A percentile compares a stretch with the other conserved stretches of the same genome.
These are phyloP conservation scores for Aeoliscus strigatus DNA, from an alignment of 2,797 vertebrate genomes.

Conservation along the genomic window DNA sequence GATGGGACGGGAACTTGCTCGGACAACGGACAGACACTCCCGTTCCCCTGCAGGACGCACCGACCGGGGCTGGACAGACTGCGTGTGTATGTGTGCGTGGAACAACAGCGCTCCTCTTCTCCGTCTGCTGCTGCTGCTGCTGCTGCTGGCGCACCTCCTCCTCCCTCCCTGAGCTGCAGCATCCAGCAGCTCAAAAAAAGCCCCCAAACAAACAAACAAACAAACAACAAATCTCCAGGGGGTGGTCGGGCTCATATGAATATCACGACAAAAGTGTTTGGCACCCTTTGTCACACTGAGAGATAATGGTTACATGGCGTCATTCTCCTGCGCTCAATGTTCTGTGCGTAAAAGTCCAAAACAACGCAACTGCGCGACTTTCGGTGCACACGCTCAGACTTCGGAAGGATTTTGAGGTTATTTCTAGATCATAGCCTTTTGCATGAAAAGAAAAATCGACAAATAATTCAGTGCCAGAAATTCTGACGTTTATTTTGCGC, in stretches of 20 bases:
- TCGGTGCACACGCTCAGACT: too few species aligned
- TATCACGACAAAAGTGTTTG: background rate
- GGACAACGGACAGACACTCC: constrained; percentile 28
- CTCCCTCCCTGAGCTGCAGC: constrained; percentile 30
- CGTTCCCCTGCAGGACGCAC: constrained; percentile 17
- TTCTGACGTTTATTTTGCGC: too few species aligned
- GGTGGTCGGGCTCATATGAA: background rate
- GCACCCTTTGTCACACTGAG: background rate
- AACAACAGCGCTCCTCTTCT: constrained; percentile 54
- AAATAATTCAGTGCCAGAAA: too few species aligned
- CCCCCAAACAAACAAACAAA: too few species aligned
- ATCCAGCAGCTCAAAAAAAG: constrained; percentile 19
- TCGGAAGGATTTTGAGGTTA: too few species aligned
- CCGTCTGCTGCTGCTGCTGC: constrained; percentile 36
- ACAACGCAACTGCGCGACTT: too few species aligned
- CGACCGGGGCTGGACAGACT: constrained; percentile 9
- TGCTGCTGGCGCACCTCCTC: constrained; percentile 30
- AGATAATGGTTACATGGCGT: background rate
- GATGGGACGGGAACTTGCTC: constrained; percentile 17
- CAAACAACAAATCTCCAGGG: constrained; percentile 3
- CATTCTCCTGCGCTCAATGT: too few species aligned
- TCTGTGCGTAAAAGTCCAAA: too few species aligned
- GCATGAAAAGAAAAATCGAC: too few species aligned
- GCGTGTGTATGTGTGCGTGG: constrained; percentile 23
- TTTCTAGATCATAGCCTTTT: too few species aligned